phyloP scores from a whole-genome alignment of 2,797 vertebrate genomes.

The Microctenopoma lineatum region DNA sequence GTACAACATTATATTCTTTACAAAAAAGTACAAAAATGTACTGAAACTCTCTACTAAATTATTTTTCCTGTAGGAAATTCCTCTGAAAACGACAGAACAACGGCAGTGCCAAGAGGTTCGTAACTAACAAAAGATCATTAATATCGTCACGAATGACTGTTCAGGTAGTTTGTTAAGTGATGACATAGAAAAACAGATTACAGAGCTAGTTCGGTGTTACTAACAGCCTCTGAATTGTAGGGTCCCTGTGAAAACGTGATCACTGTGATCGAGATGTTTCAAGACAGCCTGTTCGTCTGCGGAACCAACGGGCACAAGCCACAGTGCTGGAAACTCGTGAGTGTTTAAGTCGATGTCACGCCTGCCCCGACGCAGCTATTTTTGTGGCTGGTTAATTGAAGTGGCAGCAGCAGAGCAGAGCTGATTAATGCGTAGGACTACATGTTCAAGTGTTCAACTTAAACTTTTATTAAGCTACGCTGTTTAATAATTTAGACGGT shows the following conservation, averaged over 20 bases:
- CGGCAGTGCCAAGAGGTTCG: constrained; percentile 65
- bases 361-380: neutral
- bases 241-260: constrained; percentile 72
- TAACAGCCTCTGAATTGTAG: constrained; percentile 58
- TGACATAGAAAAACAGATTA: neutral
- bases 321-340: constrained; percentile 81
- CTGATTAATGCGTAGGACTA: constrained; percentile 1
- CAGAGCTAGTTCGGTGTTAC: neutral
- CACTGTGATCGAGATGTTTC: constrained; percentile 80
- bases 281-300: constrained; percentile 78
- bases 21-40: neutral
- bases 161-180: neutral
- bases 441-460: constrained; percentile 2
- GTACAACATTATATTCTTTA: neutral
- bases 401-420: neutral
- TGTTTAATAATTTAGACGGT: constrained; percentile 22
- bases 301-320: constrained; percentile 78
- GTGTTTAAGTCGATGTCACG: constrained; percentile 34
- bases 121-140: neutral
- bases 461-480: constrained; percentile 19
- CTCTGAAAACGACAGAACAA: constrained; percentile 31
- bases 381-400: constrained; percentile 2
- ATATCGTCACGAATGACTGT: neutral
- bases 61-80: constrained; percentile 61
- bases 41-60: constrained; percentile 13